Conservation (phyloP, 2,797 vertebrate genomes). For the Agapornis canus region DNA sequence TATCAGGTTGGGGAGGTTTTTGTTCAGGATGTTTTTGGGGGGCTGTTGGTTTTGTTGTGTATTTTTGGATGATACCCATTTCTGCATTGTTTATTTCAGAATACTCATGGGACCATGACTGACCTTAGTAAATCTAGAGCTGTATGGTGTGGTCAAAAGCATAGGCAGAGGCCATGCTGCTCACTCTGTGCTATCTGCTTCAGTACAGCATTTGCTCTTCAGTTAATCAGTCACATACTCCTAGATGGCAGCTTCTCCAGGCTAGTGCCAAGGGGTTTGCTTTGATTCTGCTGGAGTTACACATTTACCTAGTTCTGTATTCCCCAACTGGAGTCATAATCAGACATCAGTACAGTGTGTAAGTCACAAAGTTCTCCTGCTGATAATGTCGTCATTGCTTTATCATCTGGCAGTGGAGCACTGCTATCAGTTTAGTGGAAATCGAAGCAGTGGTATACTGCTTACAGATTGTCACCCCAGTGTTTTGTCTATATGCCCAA, state of each 20-base stretch:
- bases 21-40: neutral
- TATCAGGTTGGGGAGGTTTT: no score
- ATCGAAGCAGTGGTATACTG: neutral
- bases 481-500: constrained; percentile 61
- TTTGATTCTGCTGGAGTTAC: neutral
- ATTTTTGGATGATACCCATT: neutral
- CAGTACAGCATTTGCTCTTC: neutral
- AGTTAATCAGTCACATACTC: neutral
- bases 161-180: neutral
- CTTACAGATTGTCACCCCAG: constrained; percentile 23
- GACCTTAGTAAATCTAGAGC: neutral
- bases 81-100: neutral
- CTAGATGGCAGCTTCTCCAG: neutral
- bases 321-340: neutral
- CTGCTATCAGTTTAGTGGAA: neutral
- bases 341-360: neutral
- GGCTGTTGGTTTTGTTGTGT: neutral
- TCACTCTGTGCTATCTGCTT: neutral
- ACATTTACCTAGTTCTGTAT: neutral
- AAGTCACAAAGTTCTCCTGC: neutral
- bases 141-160: neutral
- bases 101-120: fast-evolving
- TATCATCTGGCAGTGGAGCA: constrained; percentile 4
- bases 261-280: neutral
- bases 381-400: neutral